Base-by-base conservation (phyloP, 2,113 vertebrate genomes). In the Potamarius usumacintae region DNA sequence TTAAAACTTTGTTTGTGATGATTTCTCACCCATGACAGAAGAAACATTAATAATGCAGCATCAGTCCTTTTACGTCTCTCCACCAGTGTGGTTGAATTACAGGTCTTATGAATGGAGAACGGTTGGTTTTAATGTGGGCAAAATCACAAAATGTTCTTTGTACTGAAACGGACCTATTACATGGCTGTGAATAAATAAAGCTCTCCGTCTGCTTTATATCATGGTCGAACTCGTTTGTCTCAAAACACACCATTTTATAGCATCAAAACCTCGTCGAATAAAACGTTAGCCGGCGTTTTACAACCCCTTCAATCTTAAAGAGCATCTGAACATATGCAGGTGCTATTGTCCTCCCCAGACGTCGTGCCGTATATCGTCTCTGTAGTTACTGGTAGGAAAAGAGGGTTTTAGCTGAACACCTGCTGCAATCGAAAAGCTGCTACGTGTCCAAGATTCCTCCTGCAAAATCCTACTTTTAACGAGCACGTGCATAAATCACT, bases 391-490 rank as follows among this genome's bases (percentile, higher is more conserved):
- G 5, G 18, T 11, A 30, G 27, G 34, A 48, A 30, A 52, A 79
- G 52, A 84, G 14, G 25, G 20, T 76, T 42, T 14, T 52, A 74
- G 30, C 48, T 6, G 27, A 83, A 84, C 80, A 87, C 80, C 80
- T 83, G 86, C 86, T 82, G 27, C 14, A 42, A 34, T 42, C 50
- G 30, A 57, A 89, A 86, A 82, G 48, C 63, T 74, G 53, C 42
- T 42, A 58, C 5, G 18, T 58, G 27, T 14, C 57, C n/a, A 55
- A 52, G 71, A 67, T 55, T 42, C 18, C 52, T 67, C 50, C 15
- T 0, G 2, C 77, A 78, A 83, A 78, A 53, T 15, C 17, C 76
- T 50, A 52, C 58, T 58, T 78, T 87, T 83, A 67, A 76, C 7
- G 10, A 78, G 60, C 30, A 78, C 2, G 11, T 30, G 60, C 42